Evolutionary conservation across 2,888 invertebrate species (phyloP).

Genomic region (Lochmaea crataegi): DNA sequence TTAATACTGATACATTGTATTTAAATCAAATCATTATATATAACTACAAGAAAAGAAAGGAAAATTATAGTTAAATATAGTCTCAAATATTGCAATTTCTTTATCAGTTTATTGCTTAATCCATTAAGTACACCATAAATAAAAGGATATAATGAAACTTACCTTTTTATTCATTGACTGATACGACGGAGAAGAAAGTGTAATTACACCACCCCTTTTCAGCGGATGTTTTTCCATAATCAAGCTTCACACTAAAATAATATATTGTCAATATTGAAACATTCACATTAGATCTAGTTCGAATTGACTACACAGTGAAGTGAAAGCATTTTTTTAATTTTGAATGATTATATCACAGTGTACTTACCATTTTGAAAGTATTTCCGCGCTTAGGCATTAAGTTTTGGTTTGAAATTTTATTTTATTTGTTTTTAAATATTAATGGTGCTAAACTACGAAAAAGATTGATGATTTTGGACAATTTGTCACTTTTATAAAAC

Average conservation of each 20-base stretch:
- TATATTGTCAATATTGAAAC: constrained; percentile 26
- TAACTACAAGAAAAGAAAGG: too few relatives aligned
- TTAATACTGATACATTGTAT: too few relatives aligned
- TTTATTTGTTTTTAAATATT: too few relatives aligned
- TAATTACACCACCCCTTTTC: constrained; percentile 68
- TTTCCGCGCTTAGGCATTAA: not conserved
- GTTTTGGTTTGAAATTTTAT: too few relatives aligned
- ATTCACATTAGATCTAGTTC: constrained; percentile 6
- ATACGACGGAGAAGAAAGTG: constrained; percentile 70
- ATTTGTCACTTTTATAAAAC: too few relatives aligned
- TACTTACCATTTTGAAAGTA: constrained; percentile 24
- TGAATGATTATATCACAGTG: not conserved
- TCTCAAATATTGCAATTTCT: not conserved
- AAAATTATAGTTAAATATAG: too few relatives aligned
- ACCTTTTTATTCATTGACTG: constrained; percentile 74
- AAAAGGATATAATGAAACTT: constrained; percentile 52
- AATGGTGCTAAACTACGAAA: too few relatives aligned
- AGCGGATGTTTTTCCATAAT: constrained; percentile 80
- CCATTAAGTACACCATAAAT: constrained; percentile 8
- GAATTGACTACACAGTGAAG: constrained; percentile 21
- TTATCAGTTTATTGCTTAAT: constrained; percentile 6
- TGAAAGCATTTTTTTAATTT: constrained; percentile 14
- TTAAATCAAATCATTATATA: too few relatives aligned
- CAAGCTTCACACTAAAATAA: constrained; percentile 56
- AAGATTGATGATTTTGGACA: too few relatives aligned